Evolutionary conservation across 2,888 invertebrate genomes (phyloP).

Genomic region (Nipponacmea schrenckii): DNA sequence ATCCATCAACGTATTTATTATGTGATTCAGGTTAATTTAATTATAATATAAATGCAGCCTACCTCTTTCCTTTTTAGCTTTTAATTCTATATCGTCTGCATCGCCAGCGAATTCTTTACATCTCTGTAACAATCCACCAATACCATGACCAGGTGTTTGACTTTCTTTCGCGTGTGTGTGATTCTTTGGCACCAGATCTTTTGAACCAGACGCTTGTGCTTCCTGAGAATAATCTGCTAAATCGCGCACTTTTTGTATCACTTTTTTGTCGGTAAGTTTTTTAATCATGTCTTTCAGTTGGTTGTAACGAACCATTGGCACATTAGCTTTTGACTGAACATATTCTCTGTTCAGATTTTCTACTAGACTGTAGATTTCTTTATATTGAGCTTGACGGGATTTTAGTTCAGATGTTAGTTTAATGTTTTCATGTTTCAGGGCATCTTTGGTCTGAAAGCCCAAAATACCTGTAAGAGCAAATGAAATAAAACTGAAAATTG

Average conservation of each 20-base stretch:
- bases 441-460: constrained; percentile 16
- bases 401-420: constrained; percentile 9
- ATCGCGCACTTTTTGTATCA: background rate
- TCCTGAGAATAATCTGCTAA: background rate
- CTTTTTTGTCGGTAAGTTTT: constrained; percentile 7
- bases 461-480: background rate
- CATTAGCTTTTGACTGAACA: constrained; percentile 25
- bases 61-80: background rate
- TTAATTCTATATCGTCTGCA: constrained; percentile 18
- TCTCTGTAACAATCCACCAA: constrained; percentile 23
- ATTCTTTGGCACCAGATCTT: no score
- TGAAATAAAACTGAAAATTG: no score
- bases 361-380: constrained; percentile 14
- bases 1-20: background rate
- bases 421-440: constrained; percentile 17
- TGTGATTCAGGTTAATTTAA: no score
- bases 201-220: constrained; percentile 4
- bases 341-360: constrained; percentile 25
- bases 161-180: background rate
- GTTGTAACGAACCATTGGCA: constrained; percentile 24
- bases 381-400: constrained; percentile 12
- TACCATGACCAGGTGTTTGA: background rate
- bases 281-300: constrained; percentile 31
- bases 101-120: constrained; percentile 32
- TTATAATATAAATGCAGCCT: background rate